These are phyloP conservation scores for Acestrorhynchus altus DNA, from an alignment of 2,797 vertebrate species.

Conservation along the genomic window DNA sequence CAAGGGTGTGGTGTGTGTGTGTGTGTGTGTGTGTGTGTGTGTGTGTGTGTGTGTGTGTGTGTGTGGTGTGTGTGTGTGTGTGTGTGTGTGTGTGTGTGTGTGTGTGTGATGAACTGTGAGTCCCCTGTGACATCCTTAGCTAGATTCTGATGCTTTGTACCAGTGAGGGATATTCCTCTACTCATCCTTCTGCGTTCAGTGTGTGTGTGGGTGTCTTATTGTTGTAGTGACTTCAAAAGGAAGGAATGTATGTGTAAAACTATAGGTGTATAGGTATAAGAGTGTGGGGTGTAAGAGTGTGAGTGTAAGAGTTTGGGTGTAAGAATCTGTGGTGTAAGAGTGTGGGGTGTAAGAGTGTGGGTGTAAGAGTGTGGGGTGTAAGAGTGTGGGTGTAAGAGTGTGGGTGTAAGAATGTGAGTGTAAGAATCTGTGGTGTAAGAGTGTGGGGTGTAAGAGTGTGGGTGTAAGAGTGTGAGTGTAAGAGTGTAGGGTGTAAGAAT, in stretches of 20 bases:
- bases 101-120: slow-evolving; percentile 15
- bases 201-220: not conserved
- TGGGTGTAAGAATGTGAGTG: too few species aligned
- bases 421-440: too few species aligned
- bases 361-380: too few species aligned
- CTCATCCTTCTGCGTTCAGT: not conserved
- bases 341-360: not conserved
- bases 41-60: slow-evolving; percentile 22
- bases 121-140: slow-evolving; percentile 36
- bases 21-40: slow-evolving; percentile 24
- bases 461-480: too few species aligned
- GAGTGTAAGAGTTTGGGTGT: not conserved
- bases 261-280: not conserved
- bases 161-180: not conserved
- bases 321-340: not conserved
- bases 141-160: not conserved
- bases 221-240: not conserved
- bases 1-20: not conserved
- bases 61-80: slow-evolving; percentile 11
- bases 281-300: not conserved
- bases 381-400: too few species aligned
- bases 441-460: too few species aligned
- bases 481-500: not conserved
- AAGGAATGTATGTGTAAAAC: not conserved
- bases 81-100: slow-evolving; percentile 24